A percentile compares a stretch with the other conserved stretches of the same genome.
Conservation (phyloP, 2,797 vertebrate genomes). For the Diglossa cyanea region DNA sequence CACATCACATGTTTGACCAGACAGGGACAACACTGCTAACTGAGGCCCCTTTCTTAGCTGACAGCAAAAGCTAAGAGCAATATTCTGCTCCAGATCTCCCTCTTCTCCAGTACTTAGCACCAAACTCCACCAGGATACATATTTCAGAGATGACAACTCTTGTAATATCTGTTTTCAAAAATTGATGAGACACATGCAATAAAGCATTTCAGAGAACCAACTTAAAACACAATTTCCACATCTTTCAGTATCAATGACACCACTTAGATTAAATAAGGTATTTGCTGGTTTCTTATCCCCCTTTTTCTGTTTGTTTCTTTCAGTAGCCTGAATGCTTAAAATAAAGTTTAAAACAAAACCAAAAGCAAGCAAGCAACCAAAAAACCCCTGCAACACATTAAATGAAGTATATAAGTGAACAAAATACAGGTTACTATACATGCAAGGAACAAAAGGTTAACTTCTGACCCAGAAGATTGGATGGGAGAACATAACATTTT, state of each 20-base stretch:
- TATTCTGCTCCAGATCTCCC: neutral
- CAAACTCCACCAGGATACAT: neutral
- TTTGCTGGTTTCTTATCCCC: neutral
- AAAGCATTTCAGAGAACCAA: neutral
- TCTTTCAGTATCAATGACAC: neutral
- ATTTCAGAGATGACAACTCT: neutral
- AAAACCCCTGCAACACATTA: accelerated
- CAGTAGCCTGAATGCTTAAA: neutral
- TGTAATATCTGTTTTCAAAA: neutral
- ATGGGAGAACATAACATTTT: neutral
- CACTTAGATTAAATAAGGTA: neutral
- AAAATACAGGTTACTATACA: neutral
- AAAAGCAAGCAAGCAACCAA: neutral
- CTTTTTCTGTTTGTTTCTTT: neutral
- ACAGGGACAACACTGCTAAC: neutral
- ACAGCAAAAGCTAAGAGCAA: neutral
- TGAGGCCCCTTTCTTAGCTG: neutral
- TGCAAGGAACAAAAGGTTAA: neutral
- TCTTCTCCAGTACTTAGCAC: neutral
- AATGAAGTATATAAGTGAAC: neutral
- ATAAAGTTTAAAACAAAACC: neutral
- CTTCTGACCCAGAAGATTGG: neutral
- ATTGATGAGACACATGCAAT: neutral
- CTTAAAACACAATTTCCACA: neutral
- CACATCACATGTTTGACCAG: neutral